Conservation (phyloP, 2,113 vertebrate genomes). For the Thamnophis sirtalis region DNA sequence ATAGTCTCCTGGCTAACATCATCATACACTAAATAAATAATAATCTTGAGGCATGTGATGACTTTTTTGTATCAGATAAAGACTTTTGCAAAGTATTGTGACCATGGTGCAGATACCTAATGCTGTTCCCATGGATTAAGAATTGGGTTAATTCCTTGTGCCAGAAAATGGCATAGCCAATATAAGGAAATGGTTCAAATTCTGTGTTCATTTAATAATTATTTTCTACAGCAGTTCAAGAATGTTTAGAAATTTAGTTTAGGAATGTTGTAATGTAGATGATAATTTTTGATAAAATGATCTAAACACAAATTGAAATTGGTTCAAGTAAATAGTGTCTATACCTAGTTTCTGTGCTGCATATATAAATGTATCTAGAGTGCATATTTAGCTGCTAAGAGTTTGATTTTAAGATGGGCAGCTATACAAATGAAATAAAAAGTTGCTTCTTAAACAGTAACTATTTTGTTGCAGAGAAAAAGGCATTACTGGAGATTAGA, state of each 20-base stretch:
- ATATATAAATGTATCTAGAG: background rate
- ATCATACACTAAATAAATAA: background rate
- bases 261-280: background rate
- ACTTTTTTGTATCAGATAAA: background rate
- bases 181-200: background rate
- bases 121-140: background rate
- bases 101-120: no score
- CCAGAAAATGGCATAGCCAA: background rate
- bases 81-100: background rate
- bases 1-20: background rate
- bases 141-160: background rate
- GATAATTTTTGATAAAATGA: background rate
- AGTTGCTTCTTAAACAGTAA: slow-evolving; percentile 24
- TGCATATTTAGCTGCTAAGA: background rate
- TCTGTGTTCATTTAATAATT: background rate
- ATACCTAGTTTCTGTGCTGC: background rate
- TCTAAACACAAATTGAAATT: background rate
- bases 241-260: background rate
- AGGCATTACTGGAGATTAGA: slow-evolving; percentile 98
- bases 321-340: background rate
- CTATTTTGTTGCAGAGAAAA: slow-evolving; percentile 81
- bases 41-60: background rate
- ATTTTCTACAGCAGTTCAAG: background rate
- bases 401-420: background rate
- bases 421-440: background rate